phyloP scores from a whole-genome alignment of 2,797 vertebrate genomes.

The Xiphorhynchus erythropygius region DNA sequence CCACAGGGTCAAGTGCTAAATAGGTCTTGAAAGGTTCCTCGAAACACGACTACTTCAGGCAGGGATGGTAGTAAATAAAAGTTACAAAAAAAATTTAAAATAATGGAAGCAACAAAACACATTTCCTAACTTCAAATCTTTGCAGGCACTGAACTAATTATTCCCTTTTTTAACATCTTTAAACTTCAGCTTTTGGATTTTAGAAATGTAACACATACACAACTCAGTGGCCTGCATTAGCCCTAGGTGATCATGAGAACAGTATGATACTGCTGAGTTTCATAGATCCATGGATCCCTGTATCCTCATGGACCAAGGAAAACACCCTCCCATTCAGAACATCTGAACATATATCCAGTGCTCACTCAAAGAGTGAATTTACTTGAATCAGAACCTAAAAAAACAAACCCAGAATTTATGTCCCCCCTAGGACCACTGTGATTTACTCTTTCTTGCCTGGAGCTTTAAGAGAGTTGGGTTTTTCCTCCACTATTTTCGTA shows the following conservation, averaged over 20 bases:
- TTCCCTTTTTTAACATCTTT: not conserved
- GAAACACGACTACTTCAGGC: not conserved
- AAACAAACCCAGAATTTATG: not conserved
- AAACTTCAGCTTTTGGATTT: not conserved
- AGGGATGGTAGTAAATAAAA: not conserved
- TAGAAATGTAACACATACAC: not conserved
- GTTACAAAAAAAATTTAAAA: not conserved
- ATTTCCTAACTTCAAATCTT: not conserved
- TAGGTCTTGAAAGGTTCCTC: not conserved
- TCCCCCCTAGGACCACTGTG: not conserved
- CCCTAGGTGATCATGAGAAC: not conserved
- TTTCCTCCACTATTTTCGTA: not conserved
- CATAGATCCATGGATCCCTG: not conserved
- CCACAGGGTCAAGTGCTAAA: not conserved
- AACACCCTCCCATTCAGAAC: not conserved
- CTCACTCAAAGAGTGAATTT: not conserved
- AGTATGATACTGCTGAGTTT: fast-evolving
- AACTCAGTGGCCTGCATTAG: not conserved
- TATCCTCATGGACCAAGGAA: not conserved
- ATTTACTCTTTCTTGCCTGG: not conserved
- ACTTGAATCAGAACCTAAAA: not conserved
- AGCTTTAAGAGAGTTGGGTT: not conserved
- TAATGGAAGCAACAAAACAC: not conserved
- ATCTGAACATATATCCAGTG: not conserved
- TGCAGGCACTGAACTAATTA: not conserved